Base-by-base conservation (phyloP, 2,113 vertebrate species). In the Brachyhypopomus gauderio region DNA sequence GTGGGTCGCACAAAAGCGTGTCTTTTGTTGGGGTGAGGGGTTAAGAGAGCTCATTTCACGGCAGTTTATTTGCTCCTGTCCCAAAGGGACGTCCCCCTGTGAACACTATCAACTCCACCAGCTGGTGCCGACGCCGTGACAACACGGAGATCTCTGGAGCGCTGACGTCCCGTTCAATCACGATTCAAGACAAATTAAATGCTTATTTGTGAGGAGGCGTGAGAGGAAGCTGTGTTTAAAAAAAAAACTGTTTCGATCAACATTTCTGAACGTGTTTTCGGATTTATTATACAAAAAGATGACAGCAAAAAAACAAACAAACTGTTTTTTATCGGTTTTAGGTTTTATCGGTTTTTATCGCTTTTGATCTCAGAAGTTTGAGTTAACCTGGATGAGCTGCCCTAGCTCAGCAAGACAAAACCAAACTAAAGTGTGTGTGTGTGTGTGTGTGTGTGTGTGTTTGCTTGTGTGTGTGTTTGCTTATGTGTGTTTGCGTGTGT, bases 21-120 rank as follows among this genome's bases (percentile, higher is more conserved):
- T 86, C 82, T 87, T 83, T 86, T 71, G 75, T 77, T 58, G 75
- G 85, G 87, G 87, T 88, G 83, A 82, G 85, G 86, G 92, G 92
- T 91, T 92, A 91, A 92, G 84, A 90, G 91, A 92, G 89, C 91
- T 91, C 91, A 92, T 93, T 93, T 93, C 92, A 92, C 81, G 87
- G 84, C 89, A 91, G 86, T 93, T 92, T 92, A 92, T 93, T 90
- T 90, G 84, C 77, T 22, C 64, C 20, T 70, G 88, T 92, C 92
- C 89, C 92, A 85, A 87, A 88, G 87, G 71, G 83, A 84, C 85
- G 81, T 76, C 83, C 83, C 87, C 90, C 82, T 80, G 80, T 87
- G 85, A 90, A 87, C 88, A 89, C 90, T 88, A 92, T 91, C 90
- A 85, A 86, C 87, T 90, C 88, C 83, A 84, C 77, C 81, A 92